Conservation (phyloP, 2,888 invertebrate species). For the Xylota sylvarum region DNA sequence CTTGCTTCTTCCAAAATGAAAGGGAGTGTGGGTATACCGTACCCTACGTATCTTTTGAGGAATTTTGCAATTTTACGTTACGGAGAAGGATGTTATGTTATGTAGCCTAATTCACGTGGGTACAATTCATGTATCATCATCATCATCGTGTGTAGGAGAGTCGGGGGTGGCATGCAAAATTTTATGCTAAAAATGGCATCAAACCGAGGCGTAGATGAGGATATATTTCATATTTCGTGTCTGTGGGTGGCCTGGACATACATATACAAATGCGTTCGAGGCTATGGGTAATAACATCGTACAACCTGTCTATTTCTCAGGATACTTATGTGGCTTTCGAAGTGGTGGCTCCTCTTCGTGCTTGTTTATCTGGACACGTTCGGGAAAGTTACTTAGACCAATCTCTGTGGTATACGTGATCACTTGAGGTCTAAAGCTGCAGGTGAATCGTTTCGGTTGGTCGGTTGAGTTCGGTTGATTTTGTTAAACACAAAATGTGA, state of each 20-base stretch:
- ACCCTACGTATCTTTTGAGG: background rate
- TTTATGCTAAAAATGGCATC: slow-evolving; percentile 21
- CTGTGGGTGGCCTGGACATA: background rate
- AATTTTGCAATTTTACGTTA: slow-evolving; percentile 34
- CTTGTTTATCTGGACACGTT: slow-evolving; percentile 6
- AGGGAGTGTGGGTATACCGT: background rate
- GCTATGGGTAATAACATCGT: background rate
- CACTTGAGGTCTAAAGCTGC: slow-evolving; percentile 22
- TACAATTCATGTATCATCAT: slow-evolving; percentile 22
- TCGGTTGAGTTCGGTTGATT: background rate
- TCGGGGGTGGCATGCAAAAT: slow-evolving; percentile 12
- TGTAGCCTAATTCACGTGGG: slow-evolving; percentile 43
- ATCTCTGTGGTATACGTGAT: slow-evolving; percentile 32
- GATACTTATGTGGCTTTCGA: slow-evolving; percentile 16
- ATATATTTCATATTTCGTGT: slow-evolving; percentile 11
- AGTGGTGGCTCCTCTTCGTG: background rate
- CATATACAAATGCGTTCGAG: slow-evolving; percentile 1
- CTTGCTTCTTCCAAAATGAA: background rate
- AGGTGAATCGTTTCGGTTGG: background rate
- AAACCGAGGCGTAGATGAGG: slow-evolving; percentile 16
- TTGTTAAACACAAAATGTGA: background rate
- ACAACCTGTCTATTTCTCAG: slow-evolving; percentile 22
- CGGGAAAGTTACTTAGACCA: slow-evolving; percentile 20
- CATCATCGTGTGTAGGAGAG: background rate
- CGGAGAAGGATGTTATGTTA: slow-evolving; percentile 25